Conservation (phyloP, 2,888 invertebrate genomes). For the Xestia ashworthii region DNA sequence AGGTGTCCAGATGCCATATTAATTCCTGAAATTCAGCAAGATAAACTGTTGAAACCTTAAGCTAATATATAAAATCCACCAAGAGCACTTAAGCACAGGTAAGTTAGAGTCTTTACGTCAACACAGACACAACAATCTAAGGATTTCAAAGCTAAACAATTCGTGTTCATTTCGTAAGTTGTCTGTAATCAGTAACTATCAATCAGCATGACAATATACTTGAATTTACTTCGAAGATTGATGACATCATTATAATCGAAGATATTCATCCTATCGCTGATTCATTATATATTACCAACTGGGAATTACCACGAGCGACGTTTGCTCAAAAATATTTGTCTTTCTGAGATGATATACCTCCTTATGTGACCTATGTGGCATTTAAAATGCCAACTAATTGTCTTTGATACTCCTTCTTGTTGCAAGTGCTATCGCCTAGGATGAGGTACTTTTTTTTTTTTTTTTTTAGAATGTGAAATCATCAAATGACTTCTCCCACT, state of each 20-base stretch:
- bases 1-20: not conserved
- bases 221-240: constrained; percentile 55
- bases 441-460: too few species aligned
- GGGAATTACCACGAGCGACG: constrained; percentile 22
- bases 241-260: constrained; percentile 62
- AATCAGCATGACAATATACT: constrained; percentile 59
- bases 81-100: not conserved
- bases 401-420: too few species aligned
- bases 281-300: constrained; percentile 30
- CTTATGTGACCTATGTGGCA: not conserved
- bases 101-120: not conserved
- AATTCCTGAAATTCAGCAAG: not conserved
- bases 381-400: not conserved
- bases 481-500: too few species aligned
- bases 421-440: too few species aligned
- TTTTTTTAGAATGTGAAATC: too few species aligned
- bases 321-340: constrained; percentile 14
- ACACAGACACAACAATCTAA: constrained; percentile 18
- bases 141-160: constrained; percentile 38
- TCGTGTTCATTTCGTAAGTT: constrained; percentile 48
- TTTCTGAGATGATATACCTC: not conserved
- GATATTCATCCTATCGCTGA: constrained; percentile 52
- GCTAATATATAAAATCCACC: too few species aligned
- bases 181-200: constrained; percentile 49
- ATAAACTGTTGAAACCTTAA: not conserved